Conservation (phyloP, 2,797 vertebrate species). For the Hypotaenidia okinawae region DNA sequence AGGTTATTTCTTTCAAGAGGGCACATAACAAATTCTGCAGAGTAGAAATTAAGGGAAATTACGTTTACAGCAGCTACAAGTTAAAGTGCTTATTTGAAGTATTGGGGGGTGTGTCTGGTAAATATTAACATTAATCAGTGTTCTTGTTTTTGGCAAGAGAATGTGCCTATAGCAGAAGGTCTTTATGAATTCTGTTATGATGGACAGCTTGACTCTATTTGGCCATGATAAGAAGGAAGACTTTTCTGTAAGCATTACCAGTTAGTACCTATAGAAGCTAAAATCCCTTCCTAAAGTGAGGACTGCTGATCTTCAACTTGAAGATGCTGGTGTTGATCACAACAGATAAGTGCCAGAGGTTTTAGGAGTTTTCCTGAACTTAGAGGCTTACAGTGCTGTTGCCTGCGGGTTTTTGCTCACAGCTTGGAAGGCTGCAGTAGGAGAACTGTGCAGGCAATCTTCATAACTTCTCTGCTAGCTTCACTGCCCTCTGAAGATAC, state of each 20-base stretch:
- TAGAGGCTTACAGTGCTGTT: background rate
- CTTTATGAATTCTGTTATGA: background rate
- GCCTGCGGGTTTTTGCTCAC: background rate
- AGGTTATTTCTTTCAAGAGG: slow-evolving; percentile 49
- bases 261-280: background rate
- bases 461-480: background rate
- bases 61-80: slow-evolving; percentile 55
- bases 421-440: background rate
- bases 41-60: slow-evolving; percentile 10
- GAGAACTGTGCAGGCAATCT: background rate
- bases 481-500: background rate
- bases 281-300: background rate
- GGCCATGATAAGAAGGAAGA: background rate
- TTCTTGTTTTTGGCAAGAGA: background rate
- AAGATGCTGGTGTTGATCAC: background rate
- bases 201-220: background rate
- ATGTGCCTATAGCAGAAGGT: background rate
- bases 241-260: background rate
- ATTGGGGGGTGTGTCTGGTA: background rate
- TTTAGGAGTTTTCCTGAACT: background rate
- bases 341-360: background rate
- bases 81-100: slow-evolving; percentile 28
- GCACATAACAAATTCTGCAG: slow-evolving; percentile 7
- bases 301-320: background rate
- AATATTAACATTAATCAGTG: background rate